phyloP scores from a whole-genome alignment of 2,888 invertebrate genomes.

The Xiphydria camelus region DNA sequence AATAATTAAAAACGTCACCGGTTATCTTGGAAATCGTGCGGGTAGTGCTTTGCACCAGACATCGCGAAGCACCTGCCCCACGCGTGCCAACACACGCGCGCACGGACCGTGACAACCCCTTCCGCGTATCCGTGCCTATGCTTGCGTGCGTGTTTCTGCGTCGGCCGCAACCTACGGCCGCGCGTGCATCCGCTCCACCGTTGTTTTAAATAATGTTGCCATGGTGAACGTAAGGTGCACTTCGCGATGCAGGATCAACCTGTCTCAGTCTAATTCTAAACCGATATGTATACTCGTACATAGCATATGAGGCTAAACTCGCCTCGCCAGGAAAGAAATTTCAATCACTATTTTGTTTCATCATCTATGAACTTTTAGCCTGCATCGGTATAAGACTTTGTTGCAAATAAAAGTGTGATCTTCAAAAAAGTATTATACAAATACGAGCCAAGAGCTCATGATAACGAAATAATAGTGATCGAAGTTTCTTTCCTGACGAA shows the following conservation, averaged over 20 bases:
- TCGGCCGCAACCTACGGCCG: slow-evolving; percentile 13
- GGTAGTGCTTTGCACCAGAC: slow-evolving; percentile 35
- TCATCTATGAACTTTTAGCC: too few species aligned
- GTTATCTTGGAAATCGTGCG: slow-evolving; percentile 56
- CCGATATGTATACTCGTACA: too few species aligned
- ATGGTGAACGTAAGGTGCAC: slow-evolving; percentile 25
- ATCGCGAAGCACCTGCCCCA: slow-evolving; percentile 23
- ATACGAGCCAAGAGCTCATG: too few species aligned
- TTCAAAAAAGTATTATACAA: too few species aligned
- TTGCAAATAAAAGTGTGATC: too few species aligned
- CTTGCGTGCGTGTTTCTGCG: slow-evolving; percentile 10
- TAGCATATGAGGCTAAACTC: too few species aligned
- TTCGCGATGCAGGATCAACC: background rate
- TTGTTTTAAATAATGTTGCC: slow-evolving; percentile 35
- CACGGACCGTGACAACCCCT: slow-evolving; percentile 32
- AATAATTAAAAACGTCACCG: slow-evolving; percentile 36
- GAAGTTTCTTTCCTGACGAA: too few species aligned
- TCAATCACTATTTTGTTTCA: too few species aligned
- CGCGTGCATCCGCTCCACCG: slow-evolving; percentile 10
- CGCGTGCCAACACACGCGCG: slow-evolving; percentile 49
- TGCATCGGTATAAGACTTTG: too few species aligned
- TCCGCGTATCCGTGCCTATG: slow-evolving; percentile 7
- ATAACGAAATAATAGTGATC: too few species aligned
- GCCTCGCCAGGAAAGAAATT: too few species aligned
- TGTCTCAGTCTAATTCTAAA: background rate